Evolutionary conservation across 2,113 vertebrate species (phyloP), one percentile per base, ranked within the genome.

Genomic region (Ictalurus furcatus): DNA sequence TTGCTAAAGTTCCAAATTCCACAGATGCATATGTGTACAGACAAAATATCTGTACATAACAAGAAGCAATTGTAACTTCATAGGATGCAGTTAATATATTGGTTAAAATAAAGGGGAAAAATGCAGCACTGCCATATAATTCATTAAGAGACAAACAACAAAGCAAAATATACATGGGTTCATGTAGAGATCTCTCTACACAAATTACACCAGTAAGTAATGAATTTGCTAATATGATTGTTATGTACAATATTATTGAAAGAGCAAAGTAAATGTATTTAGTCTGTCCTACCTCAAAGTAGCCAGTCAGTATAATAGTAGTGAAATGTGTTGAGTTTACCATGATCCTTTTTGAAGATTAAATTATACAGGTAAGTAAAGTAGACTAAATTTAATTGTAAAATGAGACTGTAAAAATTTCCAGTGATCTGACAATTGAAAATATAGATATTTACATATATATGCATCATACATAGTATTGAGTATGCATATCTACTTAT

Each of bases 81-180:
- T 92, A 92, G 16, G 44, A 88, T 4, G 90, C 85, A 1, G 90
- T 82, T 34, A 92, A 16, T 28, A 95, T 76, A 48, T 92, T 90
- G 73, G 37, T 65, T 58, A 93, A 78, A 59, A 93, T n/a, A n/a
- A 85, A 87, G 21, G 93, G 92, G 23, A 91, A 88, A 58, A 92
- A 76, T n/a, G 87, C 88, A 76, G 91, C 78, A 54, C 90, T 91
- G 4, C 93, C 93, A 59, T 92, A 93, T 16, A 94, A 90, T 58
- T 93, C 92, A 90, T 94, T 94, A 2, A 92, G 63, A 92, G 87
- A 93, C 87, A 95, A 89, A 88, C 90, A 93, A 90, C 91, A 90
- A 48, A 95, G 88, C 8, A 95, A 94, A 59, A 94, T 28, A 89
- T 93, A 95, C 94, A 95, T 94, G 6, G 94, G 95, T 52, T 95